phyloP scores from a whole-genome alignment of 2,113 vertebrate species.

The Oreotrochilus melanogaster region DNA sequence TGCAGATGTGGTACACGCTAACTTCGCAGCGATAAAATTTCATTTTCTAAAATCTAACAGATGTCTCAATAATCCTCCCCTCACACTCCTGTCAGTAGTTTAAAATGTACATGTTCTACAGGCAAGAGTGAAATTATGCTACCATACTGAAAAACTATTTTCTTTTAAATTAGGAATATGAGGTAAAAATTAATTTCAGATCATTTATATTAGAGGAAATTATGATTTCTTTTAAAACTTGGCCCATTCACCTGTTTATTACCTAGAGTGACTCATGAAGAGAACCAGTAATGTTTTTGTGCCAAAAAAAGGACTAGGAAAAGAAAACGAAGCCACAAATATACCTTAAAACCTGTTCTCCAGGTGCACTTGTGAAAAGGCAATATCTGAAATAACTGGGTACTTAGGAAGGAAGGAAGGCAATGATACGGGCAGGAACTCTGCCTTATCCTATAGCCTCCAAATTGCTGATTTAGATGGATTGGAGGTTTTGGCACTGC shows the following conservation, averaged over 20 bases:
- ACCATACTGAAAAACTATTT: not conserved
- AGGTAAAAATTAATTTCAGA: not conserved
- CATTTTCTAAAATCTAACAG: not conserved
- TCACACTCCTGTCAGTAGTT: not conserved
- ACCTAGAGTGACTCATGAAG: not conserved
- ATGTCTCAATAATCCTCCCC: not conserved
- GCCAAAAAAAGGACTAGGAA: not conserved
- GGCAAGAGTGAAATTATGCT: not conserved
- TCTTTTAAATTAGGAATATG: not conserved
- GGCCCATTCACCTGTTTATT: not conserved
- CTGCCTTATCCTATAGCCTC: not conserved
- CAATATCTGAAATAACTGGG: not conserved
- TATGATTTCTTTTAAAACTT: not conserved
- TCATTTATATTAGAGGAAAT: not conserved
- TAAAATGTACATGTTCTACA: not conserved
- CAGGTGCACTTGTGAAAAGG: not conserved
- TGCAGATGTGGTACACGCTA: not conserved
- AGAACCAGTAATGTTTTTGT: not conserved
- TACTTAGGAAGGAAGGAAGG: not conserved
- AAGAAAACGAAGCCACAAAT: not conserved
- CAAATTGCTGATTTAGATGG: not conserved
- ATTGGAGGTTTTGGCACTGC: not conserved
- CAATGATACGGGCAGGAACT: not conserved
- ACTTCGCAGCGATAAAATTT: not conserved
- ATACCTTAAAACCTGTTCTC: not conserved